These are phyloP conservation scores for Anarsia innoxiella DNA, from an alignment of 2,888 invertebrate genomes.

Conservation along the genomic window DNA sequence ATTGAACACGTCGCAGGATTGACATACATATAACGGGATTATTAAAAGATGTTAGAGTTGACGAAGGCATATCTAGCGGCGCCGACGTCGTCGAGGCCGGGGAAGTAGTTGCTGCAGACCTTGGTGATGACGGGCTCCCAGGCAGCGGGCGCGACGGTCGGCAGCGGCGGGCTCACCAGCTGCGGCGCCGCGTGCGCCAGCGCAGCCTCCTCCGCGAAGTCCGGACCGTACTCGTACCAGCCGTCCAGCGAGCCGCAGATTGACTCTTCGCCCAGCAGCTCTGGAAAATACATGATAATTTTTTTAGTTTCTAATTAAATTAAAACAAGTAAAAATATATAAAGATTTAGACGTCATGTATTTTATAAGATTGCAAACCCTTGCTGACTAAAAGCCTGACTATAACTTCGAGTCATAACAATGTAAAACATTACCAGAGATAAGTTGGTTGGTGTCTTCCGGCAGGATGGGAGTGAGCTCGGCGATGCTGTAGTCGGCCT, in stretches of 20 bases:
- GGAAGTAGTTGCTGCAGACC: constrained; percentile 28
- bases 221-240: constrained; percentile 59
- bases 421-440: constrained; percentile 4
- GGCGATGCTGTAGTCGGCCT: background rate
- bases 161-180: background rate
- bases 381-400: too few relatives aligned
- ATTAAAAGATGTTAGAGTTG: too few relatives aligned
- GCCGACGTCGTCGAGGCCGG: constrained; percentile 30
- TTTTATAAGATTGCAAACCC: too few relatives aligned
- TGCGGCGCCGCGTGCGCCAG: constrained; percentile 14
- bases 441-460: constrained; percentile 7
- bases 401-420: background rate
- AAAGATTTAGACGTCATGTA: too few relatives aligned
- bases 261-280: background rate
- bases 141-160: constrained; percentile 15
- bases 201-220: constrained; percentile 33
- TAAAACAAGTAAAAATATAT: too few relatives aligned
- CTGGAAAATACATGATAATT: too few relatives aligned
- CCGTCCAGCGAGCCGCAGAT: too few relatives aligned
- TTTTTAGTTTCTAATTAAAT: too few relatives aligned
- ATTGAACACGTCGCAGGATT: too few relatives aligned
- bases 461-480: constrained; percentile 5
- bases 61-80: too few relatives aligned
- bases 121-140: constrained; percentile 43
- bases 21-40: too few relatives aligned